Base-by-base conservation (phyloP, 1,140 invertebrate species). In the Archegozetes longisetosus region DNA sequence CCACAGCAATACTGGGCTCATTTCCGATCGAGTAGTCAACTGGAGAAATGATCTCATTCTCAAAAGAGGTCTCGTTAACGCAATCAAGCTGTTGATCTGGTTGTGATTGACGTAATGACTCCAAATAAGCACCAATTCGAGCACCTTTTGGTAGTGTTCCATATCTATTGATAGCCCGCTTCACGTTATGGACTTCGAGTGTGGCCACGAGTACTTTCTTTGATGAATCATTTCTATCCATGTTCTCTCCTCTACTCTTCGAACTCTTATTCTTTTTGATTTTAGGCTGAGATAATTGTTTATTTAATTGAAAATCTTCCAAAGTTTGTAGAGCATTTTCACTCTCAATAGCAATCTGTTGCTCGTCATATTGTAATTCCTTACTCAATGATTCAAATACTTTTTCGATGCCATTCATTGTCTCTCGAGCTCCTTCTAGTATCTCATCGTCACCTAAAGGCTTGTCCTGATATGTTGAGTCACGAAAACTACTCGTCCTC, bases 111-210 rank as follows among this genome's bases (percentile, higher is more conserved):
- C 86, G 78, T 60, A 96, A 72, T 0, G 90, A 95, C 68, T 95
- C 91, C 17, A 98, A 74, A 72, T 92, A 98, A 0, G 91, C 91
- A 13, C 91, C 91, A 65, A 96, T 96, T 29, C 92, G 78, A 14
- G 89, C 88, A 52, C 87, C 89, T 74, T 97, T 98, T 0, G 93
- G 93, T 60, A 92, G 70, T 13, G 94, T 97, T 3, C 93, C 93
- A 70, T 95, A 97, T n/a, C 89, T 80, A 73, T 90, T 94, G 58
- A 95, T 94, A 4, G 90, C 90, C 64, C 88, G 82, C 68, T 92
- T 88, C 56, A 97, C 90, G 77, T 96, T 96, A 73, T 94, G 88
- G 63, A 94, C 90, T 75, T 96, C 92, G 61, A 97, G 75, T 17
- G 90, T 86, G 63, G 86, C 88, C 56, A 92, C 85, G 58, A 76